Evolutionary conservation across 2,888 invertebrate genomes (phyloP).

Genomic region (Drosophila mimica): DNA sequence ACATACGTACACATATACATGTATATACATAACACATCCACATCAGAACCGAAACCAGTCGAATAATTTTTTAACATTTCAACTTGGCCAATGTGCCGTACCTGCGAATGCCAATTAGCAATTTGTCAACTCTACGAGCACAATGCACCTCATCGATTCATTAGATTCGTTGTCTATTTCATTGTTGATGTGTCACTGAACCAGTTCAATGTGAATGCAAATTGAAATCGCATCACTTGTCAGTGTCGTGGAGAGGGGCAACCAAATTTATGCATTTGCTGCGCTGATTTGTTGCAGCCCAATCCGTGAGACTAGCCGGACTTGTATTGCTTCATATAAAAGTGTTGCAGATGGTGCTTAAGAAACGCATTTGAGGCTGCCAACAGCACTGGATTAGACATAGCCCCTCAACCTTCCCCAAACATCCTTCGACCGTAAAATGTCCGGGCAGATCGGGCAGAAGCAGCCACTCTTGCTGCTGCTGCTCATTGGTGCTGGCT

Average conservation of each 20-base stretch:
- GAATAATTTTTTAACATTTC: conserved; percentile 31
- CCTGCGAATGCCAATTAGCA: neutral
- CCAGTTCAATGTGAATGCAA: conserved; percentile 39
- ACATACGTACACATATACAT: neutral
- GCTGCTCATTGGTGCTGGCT: conserved; percentile 26
- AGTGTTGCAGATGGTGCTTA: conserved; percentile 21
- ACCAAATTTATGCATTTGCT: conserved; percentile 58
- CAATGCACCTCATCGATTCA: conserved; percentile 31
- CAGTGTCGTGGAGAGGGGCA: conserved; percentile 4
- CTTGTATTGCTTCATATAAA: conserved; percentile 47
- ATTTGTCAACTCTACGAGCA: conserved; percentile 1
- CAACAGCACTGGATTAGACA: conserved; percentile 27
- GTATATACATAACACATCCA: neutral
- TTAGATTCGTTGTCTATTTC: neutral
- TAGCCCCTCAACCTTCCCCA: neutral
- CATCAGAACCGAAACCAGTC: conserved; percentile 27
- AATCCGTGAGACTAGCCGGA: conserved; percentile 16
- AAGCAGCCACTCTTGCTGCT: conserved; percentile 35
- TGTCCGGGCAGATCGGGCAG: conserved; percentile 28
- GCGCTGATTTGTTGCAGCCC: conserved; percentile 65
- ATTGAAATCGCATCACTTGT: conserved; percentile 36
- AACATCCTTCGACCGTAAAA: neutral
- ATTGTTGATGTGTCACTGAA: conserved; percentile 14
- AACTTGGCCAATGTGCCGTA: conserved; percentile 10
- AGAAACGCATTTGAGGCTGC: conserved; percentile 39